phyloP scores from a whole-genome alignment of 2,113 vertebrate species.

The Oncorhynchus nerka region DNA sequence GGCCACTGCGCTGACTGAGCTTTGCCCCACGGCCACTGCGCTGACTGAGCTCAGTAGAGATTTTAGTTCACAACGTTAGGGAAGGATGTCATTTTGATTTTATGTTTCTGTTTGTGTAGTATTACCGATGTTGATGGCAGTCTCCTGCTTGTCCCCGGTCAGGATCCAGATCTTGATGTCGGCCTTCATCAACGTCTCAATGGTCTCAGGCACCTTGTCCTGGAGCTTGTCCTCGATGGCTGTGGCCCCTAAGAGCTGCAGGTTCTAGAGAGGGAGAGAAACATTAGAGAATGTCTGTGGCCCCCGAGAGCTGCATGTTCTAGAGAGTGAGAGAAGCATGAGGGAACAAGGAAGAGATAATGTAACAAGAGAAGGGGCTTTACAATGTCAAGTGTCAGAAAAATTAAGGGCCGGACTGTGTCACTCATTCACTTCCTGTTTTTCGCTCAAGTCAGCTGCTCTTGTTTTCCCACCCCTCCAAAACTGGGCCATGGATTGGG shows the following conservation, averaged over 20 bases:
- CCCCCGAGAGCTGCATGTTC: conserved; percentile 31
- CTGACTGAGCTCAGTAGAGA: too few species aligned
- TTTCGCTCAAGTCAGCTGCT: conserved; percentile 52
- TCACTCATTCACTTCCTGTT: conserved; percentile 46
- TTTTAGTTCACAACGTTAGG: too few species aligned
- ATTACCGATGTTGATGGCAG: conserved; percentile 96
- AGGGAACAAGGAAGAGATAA: background rate
- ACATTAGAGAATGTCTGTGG: conserved; percentile 82
- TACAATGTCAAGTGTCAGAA: conserved; percentile 44
- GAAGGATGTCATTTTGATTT: too few species aligned
- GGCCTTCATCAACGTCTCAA: conserved; percentile 96
- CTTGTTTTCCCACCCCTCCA: conserved; percentile 44
- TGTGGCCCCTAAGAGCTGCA: conserved; percentile 95
- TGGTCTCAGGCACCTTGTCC: conserved; percentile 96
- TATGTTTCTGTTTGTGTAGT: background rate
- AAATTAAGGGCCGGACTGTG: conserved; percentile 28
- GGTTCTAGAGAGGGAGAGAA: conserved; percentile 76
- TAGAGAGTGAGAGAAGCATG: too few species aligned
- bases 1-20: too few species aligned
- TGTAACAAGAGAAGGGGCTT: conserved; percentile 41
- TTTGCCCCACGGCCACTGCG: too few species aligned
- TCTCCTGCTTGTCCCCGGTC: conserved; percentile 98
- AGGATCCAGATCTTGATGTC: conserved; percentile 99
- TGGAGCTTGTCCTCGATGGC: conserved; percentile 97
- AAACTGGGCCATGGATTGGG: conserved; percentile 27